Evolutionary conservation across 2,888 invertebrate genomes (phyloP).

Genomic region (Caenorhabditis sp.): DNA sequence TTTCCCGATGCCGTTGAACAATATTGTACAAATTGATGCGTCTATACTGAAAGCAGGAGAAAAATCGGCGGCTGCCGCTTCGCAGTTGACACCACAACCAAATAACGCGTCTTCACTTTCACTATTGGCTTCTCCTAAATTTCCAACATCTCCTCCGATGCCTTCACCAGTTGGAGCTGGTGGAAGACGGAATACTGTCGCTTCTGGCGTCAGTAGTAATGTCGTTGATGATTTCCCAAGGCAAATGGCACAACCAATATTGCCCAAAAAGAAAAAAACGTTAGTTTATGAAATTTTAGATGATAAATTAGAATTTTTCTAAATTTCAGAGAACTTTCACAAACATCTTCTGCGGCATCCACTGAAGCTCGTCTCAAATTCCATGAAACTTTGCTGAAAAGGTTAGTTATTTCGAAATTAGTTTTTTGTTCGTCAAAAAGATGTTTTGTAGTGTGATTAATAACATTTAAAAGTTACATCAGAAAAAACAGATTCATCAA

Average conservation of each 20-base stretch:
- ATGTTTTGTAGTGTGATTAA: no score
- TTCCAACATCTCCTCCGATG: not conserved
- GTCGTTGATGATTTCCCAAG: not conserved
- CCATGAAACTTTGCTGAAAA: not conserved
- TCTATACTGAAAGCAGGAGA: conserved; percentile 4
- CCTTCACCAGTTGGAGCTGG: not conserved
- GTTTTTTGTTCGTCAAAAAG: no score
- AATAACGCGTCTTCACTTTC: not conserved
- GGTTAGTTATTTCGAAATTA: not conserved
- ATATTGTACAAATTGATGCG: conserved; percentile 39
- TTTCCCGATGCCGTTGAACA: conserved; percentile 39
- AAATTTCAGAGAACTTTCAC: not conserved
- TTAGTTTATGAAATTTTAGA: not conserved
- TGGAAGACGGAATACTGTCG: not conserved
- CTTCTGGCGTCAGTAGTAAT: not conserved
- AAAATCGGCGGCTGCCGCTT: not conserved
- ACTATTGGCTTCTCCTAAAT: not conserved
- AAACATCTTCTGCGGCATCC: not conserved
- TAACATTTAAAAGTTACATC: no score
- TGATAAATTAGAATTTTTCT: not conserved
- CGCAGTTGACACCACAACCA: not conserved
- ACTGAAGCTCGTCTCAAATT: conserved; percentile 1
- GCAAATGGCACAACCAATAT: conserved; percentile 2
- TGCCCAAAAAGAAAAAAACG: not conserved
- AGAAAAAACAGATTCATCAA: no score